Evolutionary conservation across 2,888 invertebrate genomes (phyloP), one percentile per base, ranked within the genome.

Genomic region (Copidosoma aretas): DNA sequence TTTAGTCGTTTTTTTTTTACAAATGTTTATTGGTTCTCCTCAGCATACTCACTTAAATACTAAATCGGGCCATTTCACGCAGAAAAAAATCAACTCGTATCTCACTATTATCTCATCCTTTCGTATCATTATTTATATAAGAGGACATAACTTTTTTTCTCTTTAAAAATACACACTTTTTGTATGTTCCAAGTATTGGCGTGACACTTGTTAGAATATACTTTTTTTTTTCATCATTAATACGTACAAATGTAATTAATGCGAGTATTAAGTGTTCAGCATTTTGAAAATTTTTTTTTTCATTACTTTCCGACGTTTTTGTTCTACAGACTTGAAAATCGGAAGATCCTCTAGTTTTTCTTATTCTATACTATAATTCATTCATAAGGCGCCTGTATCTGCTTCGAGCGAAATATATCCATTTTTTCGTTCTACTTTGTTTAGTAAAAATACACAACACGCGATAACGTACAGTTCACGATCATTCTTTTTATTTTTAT

Each of bases 401-500:
- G 53, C 25, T 69, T 68, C 51, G 57, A 51, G 56, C 60, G 62
- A 62, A 56, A 67, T 57, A 68, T 59, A 57, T 32, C 39, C 53
- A 24, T 64, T 68, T 32, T 62, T 22, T 24, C 2, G n/a, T 53
- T n/a, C n/a, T n/a, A n/a, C n/a, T n/a, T n/a, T 52, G 41, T 21
- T 60, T 54, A 60, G 62, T 65, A 69, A 69, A 69, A 69, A 65
- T 65, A 65, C 69, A 61, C 62, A 65, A 65, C 54, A 53, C 62
- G 65, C n/a, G n/a, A n/a, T n/a, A n/a, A n/a, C n/a, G n/a, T n/a
- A n/a, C n/a, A 46, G 58, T 64, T 60, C 8, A 57, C 41, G 52
- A 8, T 46, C 3, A 8, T 54, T 54, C 12, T 15, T 46, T 46
- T 56, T 52, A 57, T 43, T 32, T 64, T 64, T 68, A 68, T 68